phyloP scores from a whole-genome alignment of 2,797 vertebrate genomes.

The Synanceia verrucosa region DNA sequence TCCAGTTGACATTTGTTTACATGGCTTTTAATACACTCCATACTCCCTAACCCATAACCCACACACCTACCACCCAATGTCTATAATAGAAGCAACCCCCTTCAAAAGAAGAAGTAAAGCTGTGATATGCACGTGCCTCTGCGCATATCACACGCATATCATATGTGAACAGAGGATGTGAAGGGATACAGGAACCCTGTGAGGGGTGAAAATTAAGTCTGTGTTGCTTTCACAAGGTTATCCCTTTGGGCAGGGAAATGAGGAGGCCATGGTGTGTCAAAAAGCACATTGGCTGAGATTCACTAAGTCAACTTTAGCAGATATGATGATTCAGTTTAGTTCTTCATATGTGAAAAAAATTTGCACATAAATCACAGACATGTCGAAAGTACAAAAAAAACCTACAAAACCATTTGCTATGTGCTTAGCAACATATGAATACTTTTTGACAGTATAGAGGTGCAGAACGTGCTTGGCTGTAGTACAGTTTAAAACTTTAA shows the following conservation, averaged over 20 bases:
- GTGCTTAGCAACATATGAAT: slow-evolving; percentile 18
- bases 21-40: slow-evolving; percentile 64
- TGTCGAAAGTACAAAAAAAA: slow-evolving; percentile 6
- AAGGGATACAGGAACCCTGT: slow-evolving; percentile 58
- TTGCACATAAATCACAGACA: slow-evolving; percentile 32
- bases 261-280: slow-evolving; percentile 65
- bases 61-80: slow-evolving; percentile 30
- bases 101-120: slow-evolving; percentile 49
- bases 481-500: slow-evolving; percentile 7
- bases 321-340: slow-evolving; percentile 42
- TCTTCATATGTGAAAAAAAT: slow-evolving; percentile 38
- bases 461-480: not conserved
- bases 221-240: slow-evolving; percentile 39
- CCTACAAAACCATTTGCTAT: slow-evolving; percentile 2
- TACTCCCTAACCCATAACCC: slow-evolving; percentile 23
- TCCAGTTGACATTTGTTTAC: slow-evolving; percentile 77
- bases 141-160: slow-evolving; percentile 63
- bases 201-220: slow-evolving; percentile 77
- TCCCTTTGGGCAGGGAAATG: slow-evolving; percentile 54
- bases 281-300: slow-evolving; percentile 40
- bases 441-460: not conserved
- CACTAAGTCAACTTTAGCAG: slow-evolving; percentile 27
- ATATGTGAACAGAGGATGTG: slow-evolving; percentile 74
- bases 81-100: slow-evolving; percentile 41
- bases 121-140: slow-evolving; percentile 35